Base-by-base conservation (phyloP, 30 jellyfish, hydroid and myxozoan genomes). In the Sanderia malayensis region DNA sequence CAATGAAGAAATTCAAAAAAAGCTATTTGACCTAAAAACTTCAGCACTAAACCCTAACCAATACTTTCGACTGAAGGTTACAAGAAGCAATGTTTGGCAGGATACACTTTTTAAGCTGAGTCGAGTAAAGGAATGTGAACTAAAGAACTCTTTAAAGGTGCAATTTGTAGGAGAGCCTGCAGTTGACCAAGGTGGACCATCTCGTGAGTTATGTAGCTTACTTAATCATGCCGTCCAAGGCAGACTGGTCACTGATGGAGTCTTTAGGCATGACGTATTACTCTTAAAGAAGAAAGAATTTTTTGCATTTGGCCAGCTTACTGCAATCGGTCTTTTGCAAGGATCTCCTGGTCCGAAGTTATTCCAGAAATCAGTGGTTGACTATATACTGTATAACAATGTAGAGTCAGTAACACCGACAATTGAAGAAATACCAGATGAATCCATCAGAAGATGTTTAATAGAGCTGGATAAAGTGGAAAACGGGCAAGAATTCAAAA, bases 311-410 rank as follows among this genome's bases (percentile, higher is more conserved):
- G 52, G 52, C 52, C 52, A 37, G 52, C 52, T 37, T 37, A 37
- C 52, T 37, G 52, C 52, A 37, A 37, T 37, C 13, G 52, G 52
- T 37, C 13, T 4, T 37, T 37, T 37, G 52, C 52, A 37, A 37
- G 52, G 52, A 37, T 37, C 52, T 37, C 52, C 52, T 37, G 52
- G 52, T 37, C 52, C 52, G 52, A 37, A 37, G 52, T 37, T 37
- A 4, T 37, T 37, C 52, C 52, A 37, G 52, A 37, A 37, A 37
- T 6, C 52, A 37, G 52, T 37, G 52, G 52, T 37, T 37, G 52
- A 37, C 52, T 37, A 37, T 37, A 37, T 37, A 6, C 52, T 37
- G 52, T 37, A 37, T 37, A 37, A 37, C 52, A 37, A 37, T 37
- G 52, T 37, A 37, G 52, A 37, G 52, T 37, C 6, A 37, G 52